Conservation (phyloP, 2,888 invertebrate genomes). For the Cacoxenus indagator region DNA sequence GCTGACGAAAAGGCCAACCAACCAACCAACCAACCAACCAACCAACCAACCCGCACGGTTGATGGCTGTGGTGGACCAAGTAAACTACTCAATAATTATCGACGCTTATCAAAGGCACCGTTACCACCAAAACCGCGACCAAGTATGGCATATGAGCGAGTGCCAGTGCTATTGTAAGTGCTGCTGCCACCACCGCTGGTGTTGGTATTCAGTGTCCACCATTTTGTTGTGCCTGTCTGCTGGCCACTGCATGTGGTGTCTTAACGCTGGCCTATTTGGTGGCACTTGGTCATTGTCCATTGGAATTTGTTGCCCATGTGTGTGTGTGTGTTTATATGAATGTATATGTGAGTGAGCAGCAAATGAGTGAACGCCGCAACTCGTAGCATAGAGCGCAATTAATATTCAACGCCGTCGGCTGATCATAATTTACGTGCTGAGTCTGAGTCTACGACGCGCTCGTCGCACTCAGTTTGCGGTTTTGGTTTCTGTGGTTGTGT, state of each 20-base stretch:
- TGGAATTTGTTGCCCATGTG: constrained; percentile 8
- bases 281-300: constrained; percentile 24
- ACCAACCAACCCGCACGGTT: too few species aligned
- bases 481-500: not conserved
- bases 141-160: constrained; percentile 22
- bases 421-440: constrained; percentile 71
- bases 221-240: constrained; percentile 6
- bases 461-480: not conserved
- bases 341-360: not conserved
- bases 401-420: constrained; percentile 71
- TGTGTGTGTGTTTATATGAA: not conserved
- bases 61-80: not conserved
- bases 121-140: constrained; percentile 39
- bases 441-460: constrained; percentile 64
- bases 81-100: constrained; percentile 61
- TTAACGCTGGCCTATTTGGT: constrained; percentile 25
- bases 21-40: constrained; percentile 19
- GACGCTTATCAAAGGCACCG: constrained; percentile 67
- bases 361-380: not conserved
- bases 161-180: constrained; percentile 22
- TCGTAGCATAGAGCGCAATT: constrained; percentile 68
- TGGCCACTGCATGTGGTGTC: constrained; percentile 1
- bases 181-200: constrained; percentile 32
- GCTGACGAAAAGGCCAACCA: not conserved
- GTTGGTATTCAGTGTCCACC: constrained; percentile 18